phyloP scores from a whole-genome alignment of 2,113 vertebrate genomes.

The Tenrec ecaudatus region DNA sequence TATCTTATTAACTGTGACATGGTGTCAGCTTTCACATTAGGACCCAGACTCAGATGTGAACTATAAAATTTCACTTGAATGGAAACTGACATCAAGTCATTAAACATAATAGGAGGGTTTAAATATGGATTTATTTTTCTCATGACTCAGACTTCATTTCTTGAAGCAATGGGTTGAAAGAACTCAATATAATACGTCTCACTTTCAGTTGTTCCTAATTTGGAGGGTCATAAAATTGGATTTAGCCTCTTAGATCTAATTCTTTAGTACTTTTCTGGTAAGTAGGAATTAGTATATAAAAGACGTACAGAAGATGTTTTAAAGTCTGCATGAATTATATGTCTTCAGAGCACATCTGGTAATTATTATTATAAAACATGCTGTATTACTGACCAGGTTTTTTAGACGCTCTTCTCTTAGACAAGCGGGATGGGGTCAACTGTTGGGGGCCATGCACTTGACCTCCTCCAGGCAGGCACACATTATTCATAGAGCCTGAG shows the following conservation, averaged over 20 bases:
- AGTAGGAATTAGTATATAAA: slow-evolving; percentile 57
- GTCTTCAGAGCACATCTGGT: slow-evolving; percentile 16
- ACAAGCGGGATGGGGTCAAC: slow-evolving; percentile 55
- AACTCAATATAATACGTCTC: slow-evolving; percentile 50
- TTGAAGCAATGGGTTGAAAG: slow-evolving; percentile 44
- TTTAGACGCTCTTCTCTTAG: slow-evolving; percentile 68
- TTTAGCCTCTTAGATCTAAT: slow-evolving; percentile 51
- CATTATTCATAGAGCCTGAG: slow-evolving; percentile 64
- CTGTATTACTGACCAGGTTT: slow-evolving; percentile 42
- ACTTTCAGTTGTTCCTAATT: slow-evolving; percentile 63
- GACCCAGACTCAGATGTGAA: slow-evolving; percentile 12
- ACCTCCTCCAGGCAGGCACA: slow-evolving; percentile 52
- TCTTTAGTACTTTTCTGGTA: slow-evolving; percentile 35
- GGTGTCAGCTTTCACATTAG: slow-evolving; percentile 69
- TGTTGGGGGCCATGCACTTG: slow-evolving; percentile 54
- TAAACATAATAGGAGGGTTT: slow-evolving; percentile 78
- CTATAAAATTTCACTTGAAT: slow-evolving; percentile 56
- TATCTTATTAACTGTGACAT: slow-evolving; percentile 74
- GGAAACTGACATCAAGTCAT: slow-evolving; percentile 79
- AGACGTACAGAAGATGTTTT: slow-evolving; percentile 41
- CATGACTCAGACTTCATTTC: slow-evolving; percentile 76
- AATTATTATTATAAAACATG: slow-evolving; percentile 61
- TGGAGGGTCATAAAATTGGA: slow-evolving; percentile 7
- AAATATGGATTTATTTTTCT: slow-evolving; percentile 81
- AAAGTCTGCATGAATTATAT: slow-evolving; percentile 62